Evolutionary conservation across 1,140 invertebrate species (phyloP), one percentile per base, ranked within the genome.

Genomic region (Calephelis virginiensis): DNA sequence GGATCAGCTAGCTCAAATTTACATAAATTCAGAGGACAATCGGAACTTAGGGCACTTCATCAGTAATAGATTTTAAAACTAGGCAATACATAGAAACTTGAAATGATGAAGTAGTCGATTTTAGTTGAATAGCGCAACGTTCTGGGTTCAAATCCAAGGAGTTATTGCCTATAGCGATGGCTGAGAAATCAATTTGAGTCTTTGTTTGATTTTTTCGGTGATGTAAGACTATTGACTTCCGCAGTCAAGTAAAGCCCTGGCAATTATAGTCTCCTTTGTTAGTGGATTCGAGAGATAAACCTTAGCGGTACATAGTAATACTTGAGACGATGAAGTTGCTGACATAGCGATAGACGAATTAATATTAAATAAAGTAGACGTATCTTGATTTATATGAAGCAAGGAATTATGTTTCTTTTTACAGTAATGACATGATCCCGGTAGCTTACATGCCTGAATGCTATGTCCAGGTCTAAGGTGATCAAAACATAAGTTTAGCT

Each of bases 401-500:
- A 61, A 3, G 9, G 62, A 48, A n/a, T 63, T 63, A 8, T 63
- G 46, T 49, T 43, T 40, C 45, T 63, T 63, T 47, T 17, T 46
- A 12, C 62, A 63, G 5, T 12, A 46, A 46, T 45, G 62, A 49
- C 62, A 63, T 37, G 43, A 45, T 5, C 62, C 62, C 10, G 13
- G 62, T 4, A 50, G 46, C 6, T 13, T 6, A 17, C 67, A 68
- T 9, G n/a, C 13, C 8, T 40, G 14, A 4, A 53, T 8, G 56
- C 17, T 14, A 56, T 68, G 67, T 9, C 67, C 67, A 12, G 13
- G 40, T 43, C 67, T 49, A 14, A 68, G 48, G 17, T 62, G 64
- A 43, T 68, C 64, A 12, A 43, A 6, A 50, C 67, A 68, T 8
- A 68, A 37, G 11, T 64, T 60, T 14, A 64, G 60, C 8, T 17